Percentiles rank a stretch among this genome's conserved stretches.
Conservation (phyloP, 2,797 vertebrate species). For the Enteromius anoplus region DNA sequence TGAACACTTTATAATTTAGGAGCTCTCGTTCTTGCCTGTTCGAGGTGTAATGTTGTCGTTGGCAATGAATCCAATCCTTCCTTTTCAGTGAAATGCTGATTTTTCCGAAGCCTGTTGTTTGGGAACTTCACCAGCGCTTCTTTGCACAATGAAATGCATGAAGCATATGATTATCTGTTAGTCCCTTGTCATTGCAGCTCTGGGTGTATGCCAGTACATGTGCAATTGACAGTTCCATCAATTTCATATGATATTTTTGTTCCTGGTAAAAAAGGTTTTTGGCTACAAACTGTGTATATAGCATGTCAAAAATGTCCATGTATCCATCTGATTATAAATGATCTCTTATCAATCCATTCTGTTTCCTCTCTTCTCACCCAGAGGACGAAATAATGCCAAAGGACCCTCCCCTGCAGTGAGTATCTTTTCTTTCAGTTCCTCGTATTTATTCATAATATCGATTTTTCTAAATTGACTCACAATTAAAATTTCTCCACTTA, state of each 20-base stretch:
- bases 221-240: neutral
- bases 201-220: neutral
- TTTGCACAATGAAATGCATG: constrained; percentile 18
- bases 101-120: neutral
- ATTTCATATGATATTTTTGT: neutral
- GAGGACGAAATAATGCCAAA: constrained; percentile 96
- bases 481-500: neutral
- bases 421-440: neutral
- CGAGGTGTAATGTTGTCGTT: neutral
- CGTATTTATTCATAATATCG: neutral
- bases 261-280: neutral
- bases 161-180: constrained; percentile 25
- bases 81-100: neutral
- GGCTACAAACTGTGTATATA: neutral
- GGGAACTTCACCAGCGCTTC: neutral
- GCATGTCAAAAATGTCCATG: neutral
- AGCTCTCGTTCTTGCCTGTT: neutral
- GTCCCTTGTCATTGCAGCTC: constrained; percentile 1
- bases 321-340: neutral
- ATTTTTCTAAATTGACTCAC: neutral
- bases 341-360: constrained; percentile 41
- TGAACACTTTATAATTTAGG: neutral
- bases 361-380: constrained; percentile 67
- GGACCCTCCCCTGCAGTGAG: constrained; percentile 89
- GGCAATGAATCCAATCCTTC: neutral